phyloP scores from a whole-genome alignment of 1,140 invertebrate species.

The Papilio dardanus region DNA sequence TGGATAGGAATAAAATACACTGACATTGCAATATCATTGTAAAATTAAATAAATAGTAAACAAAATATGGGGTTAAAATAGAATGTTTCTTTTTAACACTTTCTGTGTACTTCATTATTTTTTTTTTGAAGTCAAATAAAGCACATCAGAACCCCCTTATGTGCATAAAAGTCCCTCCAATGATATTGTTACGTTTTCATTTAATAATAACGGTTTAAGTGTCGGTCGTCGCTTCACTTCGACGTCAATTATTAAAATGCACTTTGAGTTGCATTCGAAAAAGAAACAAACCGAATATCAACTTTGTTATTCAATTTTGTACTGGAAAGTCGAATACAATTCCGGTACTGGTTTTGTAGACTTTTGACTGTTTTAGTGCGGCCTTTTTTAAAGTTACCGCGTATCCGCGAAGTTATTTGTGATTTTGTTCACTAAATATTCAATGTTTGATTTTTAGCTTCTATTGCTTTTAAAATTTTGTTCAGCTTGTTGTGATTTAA shows the following conservation, averaged over 20 bases:
- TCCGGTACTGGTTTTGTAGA: not conserved
- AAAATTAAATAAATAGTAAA: too few species aligned
- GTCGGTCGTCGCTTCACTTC: not conserved
- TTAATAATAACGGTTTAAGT: not conserved
- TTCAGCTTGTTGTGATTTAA: not conserved
- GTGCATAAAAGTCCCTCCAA: too few species aligned
- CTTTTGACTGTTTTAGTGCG: not conserved
- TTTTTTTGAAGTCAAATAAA: too few species aligned
- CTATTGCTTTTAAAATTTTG: not conserved
- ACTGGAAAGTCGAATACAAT: conserved; percentile 5
- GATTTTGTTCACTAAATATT: not conserved
- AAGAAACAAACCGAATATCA: conserved; percentile 17
- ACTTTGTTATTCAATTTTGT: conserved; percentile 21
- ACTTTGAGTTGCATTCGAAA: conserved; percentile 1
- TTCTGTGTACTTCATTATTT: too few species aligned
- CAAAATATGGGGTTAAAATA: too few species aligned
- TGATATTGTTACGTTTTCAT: too few species aligned
- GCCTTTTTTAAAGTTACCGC: not conserved
- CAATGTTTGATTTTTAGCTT: not conserved
- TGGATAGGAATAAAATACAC: too few species aligned
- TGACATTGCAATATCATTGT: too few species aligned
- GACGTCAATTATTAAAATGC: conserved; percentile 3
- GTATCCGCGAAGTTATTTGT: not conserved
- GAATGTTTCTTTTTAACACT: too few species aligned
- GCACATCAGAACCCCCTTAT: too few species aligned